Base-by-base conservation (phyloP, 2,888 invertebrate genomes). In the Thumatha senex region DNA sequence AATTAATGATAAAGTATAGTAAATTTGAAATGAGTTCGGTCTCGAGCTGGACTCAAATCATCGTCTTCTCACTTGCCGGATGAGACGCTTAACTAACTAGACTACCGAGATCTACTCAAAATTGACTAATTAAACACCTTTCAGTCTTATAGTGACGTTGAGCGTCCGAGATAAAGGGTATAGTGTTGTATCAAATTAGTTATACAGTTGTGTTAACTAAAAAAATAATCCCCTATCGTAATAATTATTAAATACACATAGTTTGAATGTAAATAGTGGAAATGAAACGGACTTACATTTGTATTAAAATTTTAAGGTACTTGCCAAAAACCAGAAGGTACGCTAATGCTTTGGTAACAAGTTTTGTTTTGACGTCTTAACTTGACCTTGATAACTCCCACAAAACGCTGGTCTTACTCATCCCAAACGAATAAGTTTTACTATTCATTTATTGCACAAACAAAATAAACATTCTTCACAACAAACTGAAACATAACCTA, bases 401-500 rank as follows among this genome's bases (percentile, higher is more conserved):
- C 40, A 58, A 46, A 46, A 46, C 38, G 38, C 34, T 38, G 33
- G 46, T 30, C 33, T 24, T 12, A 48, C 11, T 8, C 36, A 33
- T 8, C 11, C 14, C 24, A 51, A 46, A 7, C 15, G 40, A 30
- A 14, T 40, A 45, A 13, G 9, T 13, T 30, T 36, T 12, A 36
- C 15, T 29, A 30, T 38, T 30, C n/a, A 14, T 30, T 38, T 8
- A 38, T 15, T 9, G 38, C 11, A 38, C 9, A 33, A 30, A 35
- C 29, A 5, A 14, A 2, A 31, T 13, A 38, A 14, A 13, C 15
- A 44, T 11, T 44, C 10, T 35, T 10, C 35, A 48, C 33, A 46
- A 39, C 38, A 46, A 39, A 52, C 43, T 39, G 10, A 31, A 35
- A 38, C 36, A 42, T 51, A 47, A 51, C 47, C 47, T 51, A 39